Conservation (phyloP, 2,113 vertebrate species). For the Tragelaphus imberbis region DNA sequence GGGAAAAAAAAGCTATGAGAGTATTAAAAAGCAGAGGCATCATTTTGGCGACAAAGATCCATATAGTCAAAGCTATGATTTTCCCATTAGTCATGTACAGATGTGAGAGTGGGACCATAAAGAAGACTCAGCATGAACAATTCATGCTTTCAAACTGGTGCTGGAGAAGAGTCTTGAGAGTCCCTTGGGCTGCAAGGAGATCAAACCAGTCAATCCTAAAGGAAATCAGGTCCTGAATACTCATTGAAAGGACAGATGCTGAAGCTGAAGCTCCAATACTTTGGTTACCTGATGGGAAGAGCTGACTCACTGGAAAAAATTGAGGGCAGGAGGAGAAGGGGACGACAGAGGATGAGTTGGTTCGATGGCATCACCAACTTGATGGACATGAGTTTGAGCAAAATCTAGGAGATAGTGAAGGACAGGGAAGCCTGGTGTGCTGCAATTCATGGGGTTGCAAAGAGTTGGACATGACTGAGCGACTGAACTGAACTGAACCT, state of each 20-base stretch:
- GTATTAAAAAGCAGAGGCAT: neutral
- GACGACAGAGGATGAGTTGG: neutral
- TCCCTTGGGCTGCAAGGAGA: neutral
- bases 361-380: neutral
- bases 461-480: accelerated
- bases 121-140: neutral
- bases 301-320: neutral
- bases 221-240: neutral
- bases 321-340: neutral
- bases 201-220: neutral
- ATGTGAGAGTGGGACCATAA: neutral
- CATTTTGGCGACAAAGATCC: neutral
- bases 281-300: neutral
- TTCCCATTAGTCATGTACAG: neutral
- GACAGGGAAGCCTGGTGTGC: neutral
- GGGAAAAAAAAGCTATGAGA: neutral
- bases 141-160: neutral
- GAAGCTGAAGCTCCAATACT: neutral
- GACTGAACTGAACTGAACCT: neutral
- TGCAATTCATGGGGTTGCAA: neutral
- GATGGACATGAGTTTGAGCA: neutral
- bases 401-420: neutral
- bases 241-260: neutral
- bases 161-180: neutral
- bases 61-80: neutral